Conservation (phyloP, 2,888 invertebrate genomes). For the Eupithecia subumbrata region DNA sequence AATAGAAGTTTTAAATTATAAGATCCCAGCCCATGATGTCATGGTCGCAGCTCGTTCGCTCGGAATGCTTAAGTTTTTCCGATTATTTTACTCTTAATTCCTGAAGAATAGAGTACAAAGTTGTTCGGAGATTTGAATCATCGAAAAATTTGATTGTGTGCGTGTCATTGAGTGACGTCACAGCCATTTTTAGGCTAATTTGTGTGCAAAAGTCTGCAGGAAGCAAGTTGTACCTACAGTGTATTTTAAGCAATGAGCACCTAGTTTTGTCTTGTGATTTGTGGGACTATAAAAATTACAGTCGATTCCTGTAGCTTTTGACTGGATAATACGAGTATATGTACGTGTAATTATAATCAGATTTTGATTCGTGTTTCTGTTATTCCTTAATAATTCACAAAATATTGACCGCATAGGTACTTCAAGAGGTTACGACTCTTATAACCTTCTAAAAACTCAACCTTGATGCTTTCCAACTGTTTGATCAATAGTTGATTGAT, state of each 20-base stretch:
- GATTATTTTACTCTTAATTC: constrained; percentile 30
- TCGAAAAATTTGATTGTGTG: constrained; percentile 34
- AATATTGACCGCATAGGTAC: not conserved
- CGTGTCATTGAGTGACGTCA: constrained; percentile 45
- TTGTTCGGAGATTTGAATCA: constrained; percentile 39
- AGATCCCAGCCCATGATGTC: constrained; percentile 43
- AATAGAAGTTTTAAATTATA: constrained; percentile 35
- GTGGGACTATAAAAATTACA: not conserved
- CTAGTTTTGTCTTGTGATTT: constrained; percentile 18
- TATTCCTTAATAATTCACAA: not conserved
- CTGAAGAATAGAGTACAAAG: constrained; percentile 30
- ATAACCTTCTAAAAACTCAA: not conserved
- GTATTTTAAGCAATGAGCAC: constrained; percentile 30
- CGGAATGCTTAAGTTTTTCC: constrained; percentile 33
- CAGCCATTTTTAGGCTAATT: constrained; percentile 36
- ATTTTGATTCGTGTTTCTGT: not conserved
- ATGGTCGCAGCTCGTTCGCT: constrained; percentile 38
- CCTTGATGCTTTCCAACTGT: not conserved
- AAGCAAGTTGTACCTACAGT: constrained; percentile 27
- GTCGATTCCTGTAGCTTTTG: constrained; percentile 18
- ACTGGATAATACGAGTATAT: not conserved
- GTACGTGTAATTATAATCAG: no score
- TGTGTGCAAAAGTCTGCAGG: constrained; percentile 36
- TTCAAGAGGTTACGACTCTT: not conserved
- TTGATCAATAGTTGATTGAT: constrained; percentile 1